phyloP scores from a whole-genome alignment of 2,113 vertebrate species.

The Genyomyrus donnyi region DNA sequence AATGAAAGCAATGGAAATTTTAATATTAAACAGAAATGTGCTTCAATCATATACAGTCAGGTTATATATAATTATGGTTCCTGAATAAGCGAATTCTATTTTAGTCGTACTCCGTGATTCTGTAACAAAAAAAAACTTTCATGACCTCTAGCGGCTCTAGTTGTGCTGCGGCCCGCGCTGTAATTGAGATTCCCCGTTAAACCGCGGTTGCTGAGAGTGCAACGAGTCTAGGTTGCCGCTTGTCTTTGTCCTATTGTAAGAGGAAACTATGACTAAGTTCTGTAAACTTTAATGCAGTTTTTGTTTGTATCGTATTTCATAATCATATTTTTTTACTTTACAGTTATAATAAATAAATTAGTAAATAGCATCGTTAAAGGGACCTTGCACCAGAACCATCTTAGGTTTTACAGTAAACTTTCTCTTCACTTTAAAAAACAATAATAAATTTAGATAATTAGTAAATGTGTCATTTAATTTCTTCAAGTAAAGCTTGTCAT shows the following conservation, averaged over 20 bases:
- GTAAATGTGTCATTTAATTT: neutral
- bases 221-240: neutral
- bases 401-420: neutral
- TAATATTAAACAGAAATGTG: neutral
- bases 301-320: neutral
- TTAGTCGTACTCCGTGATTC: neutral
- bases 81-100: neutral
- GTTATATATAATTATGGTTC: neutral
- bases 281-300: neutral
- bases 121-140: neutral
- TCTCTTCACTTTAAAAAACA: neutral
- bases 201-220: neutral
- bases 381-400: neutral
- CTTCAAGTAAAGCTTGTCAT: neutral
- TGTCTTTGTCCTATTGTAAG: neutral
- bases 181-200: neutral
- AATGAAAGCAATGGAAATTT: neutral
- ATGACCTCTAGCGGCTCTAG: neutral
- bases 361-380: neutral
- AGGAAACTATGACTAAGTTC: neutral
- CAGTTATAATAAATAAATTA: neutral
- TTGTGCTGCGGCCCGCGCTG: neutral
- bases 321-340: neutral
- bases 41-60: neutral
- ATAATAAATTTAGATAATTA: neutral